Evolutionary conservation across 2,113 vertebrate genomes (phyloP).

Genomic region (Cervus canadensis): DNA sequence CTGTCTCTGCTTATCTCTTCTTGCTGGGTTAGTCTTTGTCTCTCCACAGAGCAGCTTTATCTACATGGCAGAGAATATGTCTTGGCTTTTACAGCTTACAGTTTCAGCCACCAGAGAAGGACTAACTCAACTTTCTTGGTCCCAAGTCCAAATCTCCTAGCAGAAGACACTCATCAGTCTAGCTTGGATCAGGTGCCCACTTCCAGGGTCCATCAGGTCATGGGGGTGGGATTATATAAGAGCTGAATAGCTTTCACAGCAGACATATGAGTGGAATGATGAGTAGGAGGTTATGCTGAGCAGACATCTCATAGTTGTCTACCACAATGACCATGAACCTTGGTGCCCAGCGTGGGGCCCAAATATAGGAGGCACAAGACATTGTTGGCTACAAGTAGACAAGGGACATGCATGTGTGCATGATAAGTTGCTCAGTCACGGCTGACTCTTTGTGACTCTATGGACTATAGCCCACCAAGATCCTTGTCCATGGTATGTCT

Average conservation of each 20-base stretch:
- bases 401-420: neutral
- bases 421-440: neutral
- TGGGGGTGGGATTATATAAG: neutral
- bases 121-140: neutral
- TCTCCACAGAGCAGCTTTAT: neutral
- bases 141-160: neutral
- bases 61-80: neutral
- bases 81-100: neutral
- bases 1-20: neutral
- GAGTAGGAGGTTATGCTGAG: neutral
- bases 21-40: neutral
- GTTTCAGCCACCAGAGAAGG: neutral
- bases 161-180: neutral
- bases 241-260: neutral
- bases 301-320: neutral
- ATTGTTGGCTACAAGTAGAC: neutral
- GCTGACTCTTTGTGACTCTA: neutral
- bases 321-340: neutral
- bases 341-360: neutral
- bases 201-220: neutral
- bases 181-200: neutral
- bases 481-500: neutral
- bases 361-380: neutral
- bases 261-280: neutral
- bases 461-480: neutral